Evolutionary conservation across 2,888 invertebrate species (phyloP), one percentile per base, ranked within the genome.

Genomic region (Malacosoma neustria): DNA sequence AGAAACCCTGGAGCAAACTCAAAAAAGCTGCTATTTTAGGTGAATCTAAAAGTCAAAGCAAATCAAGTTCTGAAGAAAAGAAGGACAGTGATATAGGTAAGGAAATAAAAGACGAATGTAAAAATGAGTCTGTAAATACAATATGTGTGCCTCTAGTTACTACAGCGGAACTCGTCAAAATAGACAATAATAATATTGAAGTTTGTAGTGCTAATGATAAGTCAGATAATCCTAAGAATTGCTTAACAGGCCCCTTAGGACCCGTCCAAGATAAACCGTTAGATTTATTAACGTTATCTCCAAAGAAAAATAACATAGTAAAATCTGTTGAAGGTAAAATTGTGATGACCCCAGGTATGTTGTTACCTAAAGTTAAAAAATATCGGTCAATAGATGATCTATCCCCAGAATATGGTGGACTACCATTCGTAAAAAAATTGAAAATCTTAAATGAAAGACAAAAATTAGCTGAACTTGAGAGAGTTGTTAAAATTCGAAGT

Each of bases 361-460:
- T 82, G 32, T 62, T 79, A 40, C 76, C 80, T 6, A 74, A 73
- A 73, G 51, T 72, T 2, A 94, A 93, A 69, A 90, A 90, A 64
- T 95, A 95, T 72, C 88, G 89, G 43, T 94, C 94, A n/a, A 92
- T 95, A 35, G 94, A 94, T 57, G 95, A 95, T 67, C 73, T 95
- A 29, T 95, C 94, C 5, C 95, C 95, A 0, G 95, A 95, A 66
- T 95, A 95, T 56, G 92, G 93, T 35, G 93, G 94, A 9, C 72
- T 95, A 41, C 95, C 95, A 0, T 95, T 95, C 62, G 95, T 95
- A 0, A 95, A 95, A 72, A 94, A 95, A 56, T 77, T 95, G 34
- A 95, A 95, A 82, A 95, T 96, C 51, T 85, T 95, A 33, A 95
- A 95, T 68, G 95, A 95, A 74, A 88, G 95, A 6, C 95, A 95